These are phyloP conservation scores for Chelidonichthys spinosus DNA, from an alignment of 2,797 vertebrate genomes.

Conservation along the genomic window DNA sequence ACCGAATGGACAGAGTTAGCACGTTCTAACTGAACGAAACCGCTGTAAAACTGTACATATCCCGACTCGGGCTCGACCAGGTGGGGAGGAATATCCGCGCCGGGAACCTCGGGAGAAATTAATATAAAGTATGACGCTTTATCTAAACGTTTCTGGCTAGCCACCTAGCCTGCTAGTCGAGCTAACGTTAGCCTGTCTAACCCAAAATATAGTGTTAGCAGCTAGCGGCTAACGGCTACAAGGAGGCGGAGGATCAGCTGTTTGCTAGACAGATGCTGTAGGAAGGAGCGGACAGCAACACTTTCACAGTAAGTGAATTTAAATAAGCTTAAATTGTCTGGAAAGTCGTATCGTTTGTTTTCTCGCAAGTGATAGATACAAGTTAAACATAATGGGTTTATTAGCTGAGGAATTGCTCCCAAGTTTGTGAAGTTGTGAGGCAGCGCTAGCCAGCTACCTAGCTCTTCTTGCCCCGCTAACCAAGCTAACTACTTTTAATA, in stretches of 20 bases:
- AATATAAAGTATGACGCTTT: constrained; percentile 64
- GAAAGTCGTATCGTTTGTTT: background rate
- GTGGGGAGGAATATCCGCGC: constrained; percentile 33
- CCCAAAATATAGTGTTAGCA: constrained; percentile 54
- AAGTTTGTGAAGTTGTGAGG: constrained; percentile 52
- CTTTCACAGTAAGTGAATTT: constrained; percentile 73
- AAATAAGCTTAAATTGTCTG: constrained; percentile 2
- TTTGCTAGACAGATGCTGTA: constrained; percentile 75
- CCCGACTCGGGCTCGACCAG: constrained; percentile 26
- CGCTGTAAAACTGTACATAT: background rate
- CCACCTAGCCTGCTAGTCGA: constrained; percentile 60
- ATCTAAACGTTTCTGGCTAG: constrained; percentile 72
- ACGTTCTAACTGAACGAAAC: constrained; percentile 23
- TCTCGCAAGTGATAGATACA: background rate
- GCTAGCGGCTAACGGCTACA: constrained; percentile 72
- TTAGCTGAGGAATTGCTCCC: background rate
- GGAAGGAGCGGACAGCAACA: constrained; percentile 55
- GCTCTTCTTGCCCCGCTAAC: constrained; percentile 10
- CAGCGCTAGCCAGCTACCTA: constrained; percentile 17
- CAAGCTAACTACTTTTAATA: constrained; percentile 34
- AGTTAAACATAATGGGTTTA: background rate
- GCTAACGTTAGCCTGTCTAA: constrained; percentile 32
- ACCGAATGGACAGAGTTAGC: constrained; percentile 52
- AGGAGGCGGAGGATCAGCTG: constrained; percentile 78
- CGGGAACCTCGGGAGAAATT: constrained; percentile 40